phyloP scores from a whole-genome alignment of 30 jellyfish, hydroid and myxozoan species.

The Nemopilema nomurai region DNA sequence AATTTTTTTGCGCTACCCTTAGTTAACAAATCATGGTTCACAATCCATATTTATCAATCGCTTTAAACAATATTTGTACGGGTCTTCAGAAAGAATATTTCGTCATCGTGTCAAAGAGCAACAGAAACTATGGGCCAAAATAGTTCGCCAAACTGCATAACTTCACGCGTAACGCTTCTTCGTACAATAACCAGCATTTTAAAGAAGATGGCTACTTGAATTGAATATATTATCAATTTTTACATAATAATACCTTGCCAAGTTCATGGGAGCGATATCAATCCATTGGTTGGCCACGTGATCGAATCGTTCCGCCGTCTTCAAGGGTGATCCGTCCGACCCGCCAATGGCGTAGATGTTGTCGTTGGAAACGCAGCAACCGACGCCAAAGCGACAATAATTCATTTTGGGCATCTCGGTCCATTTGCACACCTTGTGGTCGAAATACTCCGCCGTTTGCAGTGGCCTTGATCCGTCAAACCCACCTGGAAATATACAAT shows the following conservation, averaged over 20 bases:
- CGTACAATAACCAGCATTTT: no score
- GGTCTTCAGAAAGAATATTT: no score
- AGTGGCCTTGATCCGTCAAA: slow-evolving; percentile 96
- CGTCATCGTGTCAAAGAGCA: no score
- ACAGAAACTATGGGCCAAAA: no score
- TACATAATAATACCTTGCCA: slow-evolving; percentile 87
- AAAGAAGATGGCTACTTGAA: no score
- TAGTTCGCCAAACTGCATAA: no score
- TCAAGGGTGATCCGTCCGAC: slow-evolving; percentile 83
- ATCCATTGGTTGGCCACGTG: slow-evolving; percentile 83
- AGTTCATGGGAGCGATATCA: slow-evolving; percentile 75
- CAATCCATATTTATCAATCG: no score
- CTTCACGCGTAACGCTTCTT: no score
- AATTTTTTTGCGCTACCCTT: no score
- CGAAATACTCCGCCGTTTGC: slow-evolving; percentile 89
- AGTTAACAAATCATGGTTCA: no score
- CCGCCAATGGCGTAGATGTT: slow-evolving; percentile 93
- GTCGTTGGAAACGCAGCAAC: slow-evolving; percentile 91
- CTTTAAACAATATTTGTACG: no score
- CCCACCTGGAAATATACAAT: slow-evolving; percentile 76
- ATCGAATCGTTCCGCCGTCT: slow-evolving; percentile 78
- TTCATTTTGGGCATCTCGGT: slow-evolving; percentile 87
- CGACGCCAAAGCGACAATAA: slow-evolving; percentile 94
- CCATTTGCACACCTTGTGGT: slow-evolving; percentile 95
- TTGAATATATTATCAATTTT: no score